Conservation (phyloP, 2,888 invertebrate genomes). For the Ectropis crepuscularia region DNA sequence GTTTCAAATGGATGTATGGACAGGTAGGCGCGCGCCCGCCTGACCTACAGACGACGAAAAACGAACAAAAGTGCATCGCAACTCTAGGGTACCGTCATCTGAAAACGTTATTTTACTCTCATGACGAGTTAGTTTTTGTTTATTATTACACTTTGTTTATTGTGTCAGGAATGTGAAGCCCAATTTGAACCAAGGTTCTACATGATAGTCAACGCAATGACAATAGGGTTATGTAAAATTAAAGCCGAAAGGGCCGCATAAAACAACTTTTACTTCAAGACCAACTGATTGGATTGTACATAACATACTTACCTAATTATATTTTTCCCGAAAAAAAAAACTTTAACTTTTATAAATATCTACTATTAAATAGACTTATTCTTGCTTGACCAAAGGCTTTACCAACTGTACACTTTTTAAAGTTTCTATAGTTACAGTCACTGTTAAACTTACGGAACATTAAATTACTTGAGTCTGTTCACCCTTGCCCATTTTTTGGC, state of each 20-base stretch:
- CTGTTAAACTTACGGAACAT: slow-evolving; percentile 12
- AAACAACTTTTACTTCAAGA: no score
- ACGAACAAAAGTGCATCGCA: slow-evolving; percentile 47
- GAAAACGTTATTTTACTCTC: slow-evolving; percentile 5
- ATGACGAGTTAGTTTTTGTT: not conserved
- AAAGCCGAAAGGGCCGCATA: no score
- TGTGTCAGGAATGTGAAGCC: no score
- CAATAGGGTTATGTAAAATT: no score
- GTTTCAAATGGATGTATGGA: slow-evolving; percentile 81
- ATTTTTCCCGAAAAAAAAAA: no score
- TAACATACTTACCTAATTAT: no score
- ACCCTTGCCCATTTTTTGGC: slow-evolving; percentile 37
- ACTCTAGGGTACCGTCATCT: slow-evolving; percentile 52
- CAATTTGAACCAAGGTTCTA: no score
- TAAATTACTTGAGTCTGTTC: not conserved
- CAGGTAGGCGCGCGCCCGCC: slow-evolving; percentile 75
- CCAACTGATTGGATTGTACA: no score
- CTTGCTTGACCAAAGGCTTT: no score
- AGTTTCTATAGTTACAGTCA: not conserved
- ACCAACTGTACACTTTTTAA: not conserved
- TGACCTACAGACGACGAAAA: slow-evolving; percentile 81
- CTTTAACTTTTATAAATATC: no score
- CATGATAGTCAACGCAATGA: no score
- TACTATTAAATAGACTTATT: no score
- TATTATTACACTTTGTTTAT: not conserved